Evolutionary conservation across 2,888 invertebrate genomes (phyloP).

Genomic region (Stenoptilia bipunctidactyla): DNA sequence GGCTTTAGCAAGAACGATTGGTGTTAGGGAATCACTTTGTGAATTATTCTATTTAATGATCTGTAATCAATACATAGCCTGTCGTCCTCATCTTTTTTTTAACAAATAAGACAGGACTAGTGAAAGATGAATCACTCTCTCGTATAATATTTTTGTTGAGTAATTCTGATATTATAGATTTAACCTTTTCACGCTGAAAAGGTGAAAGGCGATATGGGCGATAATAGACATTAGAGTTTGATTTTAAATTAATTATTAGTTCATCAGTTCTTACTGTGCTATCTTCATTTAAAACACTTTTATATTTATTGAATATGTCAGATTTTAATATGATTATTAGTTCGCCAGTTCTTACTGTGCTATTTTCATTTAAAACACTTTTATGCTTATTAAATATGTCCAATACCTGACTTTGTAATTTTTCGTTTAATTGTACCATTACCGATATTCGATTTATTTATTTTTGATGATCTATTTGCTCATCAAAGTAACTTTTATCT

Average conservation of each 20-base stretch:
- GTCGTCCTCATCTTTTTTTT: constrained; percentile 16
- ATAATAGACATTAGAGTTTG: constrained; percentile 11
- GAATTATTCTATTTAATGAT: constrained; percentile 13
- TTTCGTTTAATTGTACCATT: neutral
- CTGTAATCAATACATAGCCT: constrained; percentile 17
- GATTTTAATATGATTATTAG: constrained; percentile 9
- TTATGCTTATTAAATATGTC: constrained; percentile 7
- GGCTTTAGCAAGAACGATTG: too few relatives aligned
- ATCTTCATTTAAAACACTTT: constrained; percentile 10
- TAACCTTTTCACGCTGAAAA: constrained; percentile 14
- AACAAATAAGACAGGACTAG: constrained; percentile 17
- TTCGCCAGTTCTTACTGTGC: constrained; percentile 13
- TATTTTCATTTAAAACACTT: constrained; percentile 10
- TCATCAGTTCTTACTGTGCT: constrained; percentile 12
- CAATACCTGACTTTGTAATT: neutral
- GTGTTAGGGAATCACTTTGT: too few relatives aligned
- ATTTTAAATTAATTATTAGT: constrained; percentile 10
- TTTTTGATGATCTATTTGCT: too few relatives aligned
- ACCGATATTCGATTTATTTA: too few relatives aligned
- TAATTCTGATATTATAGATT: constrained; percentile 13
- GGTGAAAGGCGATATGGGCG: constrained; percentile 16
- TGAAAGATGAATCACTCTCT: constrained; percentile 15
- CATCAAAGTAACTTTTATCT: too few relatives aligned
- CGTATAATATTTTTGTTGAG: constrained; percentile 13
- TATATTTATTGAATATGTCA: constrained; percentile 8